phyloP scores from a whole-genome alignment of 2,797 vertebrate species.

The Dicrostonyx torquatus region DNA sequence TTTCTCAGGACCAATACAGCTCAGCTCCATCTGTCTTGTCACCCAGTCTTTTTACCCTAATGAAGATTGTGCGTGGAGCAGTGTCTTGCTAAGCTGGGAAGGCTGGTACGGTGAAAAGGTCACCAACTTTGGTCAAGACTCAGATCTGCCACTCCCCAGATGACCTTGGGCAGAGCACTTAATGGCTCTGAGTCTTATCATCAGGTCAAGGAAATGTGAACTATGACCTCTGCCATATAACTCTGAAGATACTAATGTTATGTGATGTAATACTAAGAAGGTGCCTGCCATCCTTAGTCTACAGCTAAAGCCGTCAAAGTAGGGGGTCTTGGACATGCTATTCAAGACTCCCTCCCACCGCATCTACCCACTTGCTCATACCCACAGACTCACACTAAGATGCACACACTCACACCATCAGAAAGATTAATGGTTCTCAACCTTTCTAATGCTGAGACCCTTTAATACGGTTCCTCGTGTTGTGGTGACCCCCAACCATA shows the following conservation, averaged over 20 bases:
- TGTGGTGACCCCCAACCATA: not conserved
- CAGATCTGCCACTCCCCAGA: not conserved
- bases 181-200: not conserved
- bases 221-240: rapidly evolving
- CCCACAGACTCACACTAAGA: too few relatives aligned
- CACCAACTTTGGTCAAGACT: not conserved
- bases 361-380: too few relatives aligned
- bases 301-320: rapidly evolving
- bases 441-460: not conserved
- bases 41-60: not conserved
- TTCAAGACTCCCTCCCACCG: not conserved
- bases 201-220: not conserved
- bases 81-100: not conserved
- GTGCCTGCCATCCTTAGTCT: rapidly evolving
- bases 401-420: not conserved
- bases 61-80: not conserved
- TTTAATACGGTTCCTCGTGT: too few relatives aligned
- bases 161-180: not conserved
- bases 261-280: not conserved
- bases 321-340: rapidly evolving
- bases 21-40: not conserved
- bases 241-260: not conserved
- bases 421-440: too few relatives aligned
- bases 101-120: not conserved
- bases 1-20: not conserved